A percentile compares a stretch with the other conserved stretches of the same genome.
phyloP scores from a whole-genome alignment of 1,140 invertebrate species.

The Ceratina australensis region DNA sequence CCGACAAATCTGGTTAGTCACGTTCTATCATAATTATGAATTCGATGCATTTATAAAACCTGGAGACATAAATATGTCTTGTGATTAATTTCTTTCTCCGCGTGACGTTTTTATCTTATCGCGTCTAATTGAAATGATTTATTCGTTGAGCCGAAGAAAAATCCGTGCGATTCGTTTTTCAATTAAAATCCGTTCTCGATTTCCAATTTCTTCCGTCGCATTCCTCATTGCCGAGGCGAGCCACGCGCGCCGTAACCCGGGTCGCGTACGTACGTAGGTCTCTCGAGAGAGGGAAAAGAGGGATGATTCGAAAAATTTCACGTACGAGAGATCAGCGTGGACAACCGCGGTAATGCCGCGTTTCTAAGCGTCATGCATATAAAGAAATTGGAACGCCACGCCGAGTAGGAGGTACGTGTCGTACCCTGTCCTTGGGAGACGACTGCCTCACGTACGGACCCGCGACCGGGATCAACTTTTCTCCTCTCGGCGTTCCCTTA shows the following conservation, averaged over 20 bases:
- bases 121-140: no score
- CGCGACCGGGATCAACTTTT: conserved; percentile 15
- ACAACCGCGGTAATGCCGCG: conserved; percentile 16
- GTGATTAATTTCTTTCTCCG: no score
- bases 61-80: no score
- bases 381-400: conserved; percentile 38
- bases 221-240: background rate
- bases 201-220: background rate
- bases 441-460: conserved; percentile 24
- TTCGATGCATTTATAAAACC: no score
- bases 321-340: conserved; percentile 30
- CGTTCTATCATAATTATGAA: no score
- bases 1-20: no score
- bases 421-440: background rate
- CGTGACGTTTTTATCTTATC: no score
- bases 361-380: conserved; percentile 35
- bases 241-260: background rate
- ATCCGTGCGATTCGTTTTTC: background rate
- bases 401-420: background rate
- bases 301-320: conserved; percentile 32
- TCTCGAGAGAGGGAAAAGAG: background rate
- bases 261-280: no score
- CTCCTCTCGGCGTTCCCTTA: background rate
- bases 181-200: background rate
- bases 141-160: no score